phyloP scores from a whole-genome alignment of 1,140 invertebrate genomes.

The Drosophila erecta region DNA sequence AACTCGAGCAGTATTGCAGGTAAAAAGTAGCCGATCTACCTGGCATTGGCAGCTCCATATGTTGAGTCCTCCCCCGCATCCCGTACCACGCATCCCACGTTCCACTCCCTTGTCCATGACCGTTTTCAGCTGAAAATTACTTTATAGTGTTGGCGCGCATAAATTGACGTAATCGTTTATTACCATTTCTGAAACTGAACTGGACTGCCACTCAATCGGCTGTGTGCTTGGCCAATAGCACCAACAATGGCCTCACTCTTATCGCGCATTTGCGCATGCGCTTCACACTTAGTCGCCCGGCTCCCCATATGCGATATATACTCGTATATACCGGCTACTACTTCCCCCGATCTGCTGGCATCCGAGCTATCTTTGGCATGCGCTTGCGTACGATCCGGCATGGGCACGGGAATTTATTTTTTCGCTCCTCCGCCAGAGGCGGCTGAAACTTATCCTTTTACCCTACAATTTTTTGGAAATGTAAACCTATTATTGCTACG shows the following conservation, averaged over 20 bases:
- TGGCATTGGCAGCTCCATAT: constrained; percentile 61
- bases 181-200: constrained; percentile 82
- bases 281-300: constrained; percentile 60
- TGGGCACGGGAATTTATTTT: constrained; percentile 69
- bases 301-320: constrained; percentile 6
- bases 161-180: constrained; percentile 84
- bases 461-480: too few relatives aligned
- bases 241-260: constrained; percentile 39
- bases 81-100: background rate
- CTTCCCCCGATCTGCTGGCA: constrained; percentile 32
- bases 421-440: constrained; percentile 7
- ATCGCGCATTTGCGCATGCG: constrained; percentile 70
- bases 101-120: constrained; percentile 39
- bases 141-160: constrained; percentile 84
- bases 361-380: constrained; percentile 71
- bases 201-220: constrained; percentile 50
- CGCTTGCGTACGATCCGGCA: constrained; percentile 66
- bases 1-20: constrained; percentile 11
- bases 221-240: constrained; percentile 36
- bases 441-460: too few relatives aligned
- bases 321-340: constrained; percentile 5
- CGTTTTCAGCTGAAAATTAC: constrained; percentile 81
- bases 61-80: constrained; percentile 24
- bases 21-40: constrained; percentile 40
- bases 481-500: too few relatives aligned